These are phyloP conservation scores for Scaptomyza flava DNA, from an alignment of 2,888 invertebrate species.

Conservation along the genomic window DNA sequence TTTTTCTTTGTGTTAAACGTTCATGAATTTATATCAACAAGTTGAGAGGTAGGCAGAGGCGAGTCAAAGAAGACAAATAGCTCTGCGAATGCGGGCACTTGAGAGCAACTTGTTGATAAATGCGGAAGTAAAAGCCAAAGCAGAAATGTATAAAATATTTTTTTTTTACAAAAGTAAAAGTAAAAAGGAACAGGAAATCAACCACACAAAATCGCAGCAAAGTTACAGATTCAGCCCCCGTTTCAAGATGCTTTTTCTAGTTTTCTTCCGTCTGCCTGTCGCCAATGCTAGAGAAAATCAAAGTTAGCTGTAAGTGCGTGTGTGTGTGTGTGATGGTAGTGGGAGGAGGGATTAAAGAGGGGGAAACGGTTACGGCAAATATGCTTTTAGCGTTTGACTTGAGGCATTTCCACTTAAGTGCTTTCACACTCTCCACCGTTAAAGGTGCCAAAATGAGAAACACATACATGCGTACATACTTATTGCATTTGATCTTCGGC, in stretches of 20 bases:
- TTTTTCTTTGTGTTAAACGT: conserved; percentile 38
- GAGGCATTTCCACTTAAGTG: conserved; percentile 76
- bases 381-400: conserved; percentile 76
- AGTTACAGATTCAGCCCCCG: conserved; percentile 12
- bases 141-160: conserved; percentile 46
- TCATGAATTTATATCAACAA: conserved; percentile 75
- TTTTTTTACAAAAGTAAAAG: conserved; percentile 60
- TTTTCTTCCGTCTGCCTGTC: conserved; percentile 20
- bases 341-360: background rate
- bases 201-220: conserved; percentile 1
- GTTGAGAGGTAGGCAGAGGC: conserved; percentile 23
- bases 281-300: conserved; percentile 30
- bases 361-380: conserved; percentile 54
- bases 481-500: conserved; percentile 73
- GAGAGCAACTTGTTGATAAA: conserved; percentile 78
- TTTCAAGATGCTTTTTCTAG: conserved; percentile 26
- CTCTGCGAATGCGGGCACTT: conserved; percentile 50
- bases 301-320: conserved; percentile 31
- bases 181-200: conserved; percentile 13
- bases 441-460: conserved; percentile 70
- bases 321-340: conserved; percentile 3
- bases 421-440: conserved; percentile 58
- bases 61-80: conserved; percentile 53
- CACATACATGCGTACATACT: conserved; percentile 61
- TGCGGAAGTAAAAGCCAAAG: conserved; percentile 72